A percentile compares a stretch with the other conserved stretches of the same genome.
Evolutionary conservation across 2,113 vertebrate species (phyloP).

Genomic region (Mellivora capensis): DNA sequence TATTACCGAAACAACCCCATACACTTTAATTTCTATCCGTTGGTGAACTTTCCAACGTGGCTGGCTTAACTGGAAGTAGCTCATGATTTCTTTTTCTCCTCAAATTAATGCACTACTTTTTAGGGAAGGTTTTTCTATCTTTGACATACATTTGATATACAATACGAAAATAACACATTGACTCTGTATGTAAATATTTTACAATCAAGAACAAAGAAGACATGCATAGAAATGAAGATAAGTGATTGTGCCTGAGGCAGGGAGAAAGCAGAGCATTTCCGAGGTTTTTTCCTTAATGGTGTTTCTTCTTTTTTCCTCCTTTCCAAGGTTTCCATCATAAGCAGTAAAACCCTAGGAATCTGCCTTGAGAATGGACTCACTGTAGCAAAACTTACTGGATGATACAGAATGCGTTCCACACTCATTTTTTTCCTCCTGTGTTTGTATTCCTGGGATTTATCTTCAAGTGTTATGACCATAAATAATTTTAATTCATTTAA

Average conservation of each 20-base stretch:
- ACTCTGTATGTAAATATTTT: not conserved
- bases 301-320: slow-evolving; percentile 41
- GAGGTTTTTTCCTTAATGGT: slow-evolving; percentile 33
- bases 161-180: not conserved
- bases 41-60: not conserved
- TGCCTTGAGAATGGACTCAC: slow-evolving; percentile 77
- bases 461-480: slow-evolving; percentile 62
- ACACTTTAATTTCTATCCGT: not conserved
- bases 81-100: not conserved
- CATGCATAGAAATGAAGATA: not conserved
- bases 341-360: slow-evolving; percentile 76
- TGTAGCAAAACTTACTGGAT: slow-evolving; percentile 79
- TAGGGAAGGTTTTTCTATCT: not conserved
- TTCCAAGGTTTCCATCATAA: slow-evolving; percentile 83
- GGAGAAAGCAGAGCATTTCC: not conserved
- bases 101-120: not conserved
- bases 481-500: slow-evolving; percentile 59
- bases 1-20: not conserved
- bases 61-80: not conserved
- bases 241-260: not conserved
- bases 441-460: slow-evolving; percentile 63
- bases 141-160: not conserved
- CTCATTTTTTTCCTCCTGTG: slow-evolving; percentile 38
- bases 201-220: not conserved
- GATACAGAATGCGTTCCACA: slow-evolving; percentile 49